Evolutionary conservation across 2,113 vertebrate species (phyloP), one percentile per base, ranked within the genome.

Genomic region (Polypterus bichir): DNA sequence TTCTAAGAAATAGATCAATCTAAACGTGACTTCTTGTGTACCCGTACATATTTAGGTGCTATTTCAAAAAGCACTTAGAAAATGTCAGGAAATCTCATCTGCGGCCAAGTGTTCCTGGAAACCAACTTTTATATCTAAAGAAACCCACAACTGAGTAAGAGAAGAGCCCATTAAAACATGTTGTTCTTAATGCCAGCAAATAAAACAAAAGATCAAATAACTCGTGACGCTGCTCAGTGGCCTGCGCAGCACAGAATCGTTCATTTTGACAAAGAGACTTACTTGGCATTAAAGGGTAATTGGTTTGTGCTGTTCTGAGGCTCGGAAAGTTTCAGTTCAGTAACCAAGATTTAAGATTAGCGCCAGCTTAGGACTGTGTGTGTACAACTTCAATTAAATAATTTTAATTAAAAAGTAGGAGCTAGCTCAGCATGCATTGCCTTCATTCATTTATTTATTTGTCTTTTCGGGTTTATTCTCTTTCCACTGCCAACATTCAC

Each of bases 211-310:
- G 49, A 51, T 51, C 49, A 7, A 51, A 57, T 45, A 57, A 6
- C 27, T 27, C 27, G 27, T 27, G 27, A 27, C 27, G 27, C 9
- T 44, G 56, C 68, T 11, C 65, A 64, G 60, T 62, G 54, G 2
- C n/a, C 64, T 73, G 73, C 61, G 72, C 46, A 48, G 65, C 47
- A 65, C n/a, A 46, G 7, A 48, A 68, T 82, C 76, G 81, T 74
- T 81, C 72, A 75, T 60, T 68, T 72, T 65, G 69, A 81, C 70
- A 82, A 83, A 80, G 76, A 72, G 59, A 67, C 60, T 76, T 71
- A 75, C 72, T 63, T 78, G 69, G 79, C 78, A 81, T 83, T 76
- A 84, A 79, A 79, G 72, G 66, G 66, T 74, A 85, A 85, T 69
- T 76, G 64, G 73, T 77, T 77, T 69, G 54, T 57, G 66, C 66